Evolutionary conservation across 2,797 vertebrate genomes (phyloP).

Genomic region (Tinamus major): DNA sequence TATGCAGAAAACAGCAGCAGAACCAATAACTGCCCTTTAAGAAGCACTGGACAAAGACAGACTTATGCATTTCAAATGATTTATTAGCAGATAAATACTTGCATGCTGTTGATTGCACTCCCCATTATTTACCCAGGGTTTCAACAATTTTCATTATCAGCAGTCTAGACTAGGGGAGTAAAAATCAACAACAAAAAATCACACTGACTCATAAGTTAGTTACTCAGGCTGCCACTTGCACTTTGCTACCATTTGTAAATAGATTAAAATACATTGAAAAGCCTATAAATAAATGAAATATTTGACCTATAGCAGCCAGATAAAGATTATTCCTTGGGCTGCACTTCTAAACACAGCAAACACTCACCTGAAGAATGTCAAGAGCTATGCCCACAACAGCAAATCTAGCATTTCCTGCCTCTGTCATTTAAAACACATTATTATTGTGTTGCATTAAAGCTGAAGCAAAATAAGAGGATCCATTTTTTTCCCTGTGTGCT

Average conservation of each 20-base stretch:
- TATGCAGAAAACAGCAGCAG: constrained; percentile 42
- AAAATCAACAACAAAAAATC: not conserved
- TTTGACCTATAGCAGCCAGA: constrained; percentile 35
- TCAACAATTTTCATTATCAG: constrained; percentile 69
- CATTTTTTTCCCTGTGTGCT: not conserved
- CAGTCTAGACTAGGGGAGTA: constrained; percentile 51
- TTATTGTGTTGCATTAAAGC: not conserved
- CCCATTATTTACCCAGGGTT: constrained; percentile 59
- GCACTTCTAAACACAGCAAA: constrained; percentile 41
- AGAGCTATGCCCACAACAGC: constrained; percentile 63
- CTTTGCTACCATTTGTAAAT: constrained; percentile 50
- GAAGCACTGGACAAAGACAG: constrained; percentile 22
- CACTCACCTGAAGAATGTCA: constrained; percentile 16
- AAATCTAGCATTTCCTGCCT: constrained; percentile 41
- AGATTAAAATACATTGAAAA: constrained; percentile 49
- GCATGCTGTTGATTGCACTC: constrained; percentile 39
- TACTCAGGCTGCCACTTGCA: constrained; percentile 37
- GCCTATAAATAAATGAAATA: constrained; percentile 58
- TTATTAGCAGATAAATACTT: constrained; percentile 67
- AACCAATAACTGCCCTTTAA: constrained; percentile 59
- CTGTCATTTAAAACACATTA: constrained; percentile 35
- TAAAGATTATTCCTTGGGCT: constrained; percentile 56
- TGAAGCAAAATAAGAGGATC: not conserved
- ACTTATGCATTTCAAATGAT: constrained; percentile 59
- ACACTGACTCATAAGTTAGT: constrained; percentile 55